Percentiles rank a stretch among this genome's conserved stretches.
These are phyloP conservation scores for Parasteatoda lunata DNA, from an alignment of 2,888 invertebrate species.

Conservation along the genomic window DNA sequence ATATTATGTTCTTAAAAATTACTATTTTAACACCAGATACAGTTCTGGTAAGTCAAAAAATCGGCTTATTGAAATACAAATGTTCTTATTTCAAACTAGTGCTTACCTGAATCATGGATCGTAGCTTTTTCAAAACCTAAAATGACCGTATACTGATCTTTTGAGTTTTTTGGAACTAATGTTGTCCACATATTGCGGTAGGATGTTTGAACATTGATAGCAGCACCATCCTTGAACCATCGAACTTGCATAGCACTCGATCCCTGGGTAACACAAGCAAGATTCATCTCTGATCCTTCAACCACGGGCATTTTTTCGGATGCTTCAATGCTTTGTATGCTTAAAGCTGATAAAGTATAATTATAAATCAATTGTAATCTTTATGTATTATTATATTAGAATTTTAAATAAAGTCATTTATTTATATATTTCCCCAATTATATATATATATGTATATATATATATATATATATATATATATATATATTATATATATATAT, in stretches of 20 bases:
- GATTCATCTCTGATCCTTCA: constrained; percentile 66
- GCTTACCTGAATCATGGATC: constrained; percentile 81
- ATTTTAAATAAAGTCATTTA: background rate
- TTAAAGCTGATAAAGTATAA: constrained; percentile 39
- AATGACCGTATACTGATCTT: constrained; percentile 79
- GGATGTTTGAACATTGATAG: constrained; percentile 56
- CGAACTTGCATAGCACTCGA: constrained; percentile 68
- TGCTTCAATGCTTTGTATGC: constrained; percentile 64
- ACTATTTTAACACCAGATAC: no score
- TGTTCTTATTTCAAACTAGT: no score
- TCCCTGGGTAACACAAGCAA: constrained; percentile 70
- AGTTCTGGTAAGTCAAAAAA: no score
- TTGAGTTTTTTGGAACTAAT: constrained; percentile 67
- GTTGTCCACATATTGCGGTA: constrained; percentile 66
- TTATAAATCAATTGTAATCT: background rate
- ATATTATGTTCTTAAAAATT: no score
- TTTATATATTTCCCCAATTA: background rate
- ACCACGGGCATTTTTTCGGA: constrained; percentile 67
- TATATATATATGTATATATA: background rate
- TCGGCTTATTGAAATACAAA: no score
- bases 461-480: background rate
- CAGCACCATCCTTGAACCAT: constrained; percentile 70
- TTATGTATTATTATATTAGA: background rate
- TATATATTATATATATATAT: constrained; percentile 1
- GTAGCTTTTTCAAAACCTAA: constrained; percentile 83